Percentiles rank a stretch among this genome's conserved stretches.
phyloP scores from a whole-genome alignment of 2,113 vertebrate genomes.

The Thoracochromis brauschi region DNA sequence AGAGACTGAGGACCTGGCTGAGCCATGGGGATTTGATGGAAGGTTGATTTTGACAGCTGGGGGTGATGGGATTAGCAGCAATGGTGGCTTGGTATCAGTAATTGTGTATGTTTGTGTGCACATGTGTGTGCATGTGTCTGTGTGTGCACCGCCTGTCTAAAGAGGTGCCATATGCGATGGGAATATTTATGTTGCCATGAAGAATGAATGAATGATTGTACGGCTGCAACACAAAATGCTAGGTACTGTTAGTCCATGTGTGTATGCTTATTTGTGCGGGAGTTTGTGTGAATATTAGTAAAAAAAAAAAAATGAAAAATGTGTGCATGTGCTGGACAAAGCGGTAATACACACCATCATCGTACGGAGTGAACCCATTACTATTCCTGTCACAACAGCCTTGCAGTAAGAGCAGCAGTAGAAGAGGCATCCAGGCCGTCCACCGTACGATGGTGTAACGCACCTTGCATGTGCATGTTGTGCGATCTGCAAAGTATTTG shows the following conservation, averaged over 20 bases:
- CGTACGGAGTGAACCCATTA: constrained; percentile 57
- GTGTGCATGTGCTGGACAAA: neutral
- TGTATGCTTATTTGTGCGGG: neutral
- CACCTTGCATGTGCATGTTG: neutral
- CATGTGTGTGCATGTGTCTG: neutral
- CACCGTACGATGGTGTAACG: neutral
- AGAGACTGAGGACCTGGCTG: neutral
- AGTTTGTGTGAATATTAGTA: neutral
- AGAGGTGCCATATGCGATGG: constrained; percentile 31
- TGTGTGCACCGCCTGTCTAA: constrained; percentile 7
- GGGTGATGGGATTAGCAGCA: constrained; percentile 57
- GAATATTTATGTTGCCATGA: constrained; percentile 23
- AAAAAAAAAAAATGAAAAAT: neutral
- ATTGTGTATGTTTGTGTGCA: constrained; percentile 19
- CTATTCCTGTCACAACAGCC: constrained; percentile 75
- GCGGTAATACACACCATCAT: constrained; percentile 40
- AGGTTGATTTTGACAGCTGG: constrained; percentile 62
- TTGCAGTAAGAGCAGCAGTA: constrained; percentile 68
- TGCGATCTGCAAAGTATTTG: neutral
- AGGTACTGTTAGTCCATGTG: neutral
- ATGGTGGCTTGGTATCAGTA: constrained; percentile 36
- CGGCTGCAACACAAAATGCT: neutral
- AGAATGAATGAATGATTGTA: neutral
- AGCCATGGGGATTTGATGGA: constrained; percentile 22
- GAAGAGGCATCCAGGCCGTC: constrained; percentile 40